Evolutionary conservation across 1,140 invertebrate species (phyloP).

Genomic region (Papilio helenus): DNA sequence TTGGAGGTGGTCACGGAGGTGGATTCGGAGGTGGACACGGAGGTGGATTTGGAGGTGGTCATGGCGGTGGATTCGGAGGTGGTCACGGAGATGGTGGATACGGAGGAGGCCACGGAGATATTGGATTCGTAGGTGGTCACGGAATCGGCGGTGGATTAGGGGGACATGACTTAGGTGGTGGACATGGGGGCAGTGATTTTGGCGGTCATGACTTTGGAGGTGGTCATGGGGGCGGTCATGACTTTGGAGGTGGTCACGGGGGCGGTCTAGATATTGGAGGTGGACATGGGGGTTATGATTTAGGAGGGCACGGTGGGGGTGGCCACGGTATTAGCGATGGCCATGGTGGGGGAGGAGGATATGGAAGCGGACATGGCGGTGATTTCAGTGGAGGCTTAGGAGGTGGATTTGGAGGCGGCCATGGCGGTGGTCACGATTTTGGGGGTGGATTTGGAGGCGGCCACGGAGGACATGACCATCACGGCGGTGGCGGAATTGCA

Average conservation of each 20-base stretch:
- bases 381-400: conserved; percentile 34
- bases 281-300: conserved; percentile 43
- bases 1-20: conserved; percentile 43
- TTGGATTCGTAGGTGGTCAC: conserved; percentile 41
- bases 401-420: conserved; percentile 32
- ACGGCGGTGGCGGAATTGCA: background rate
- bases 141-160: conserved; percentile 33
- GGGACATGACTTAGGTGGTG: conserved; percentile 33
- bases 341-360: conserved; percentile 33
- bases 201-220: conserved; percentile 45
- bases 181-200: conserved; percentile 38
- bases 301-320: conserved; percentile 39
- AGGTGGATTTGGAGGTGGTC: conserved; percentile 50
- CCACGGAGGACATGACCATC: conserved; percentile 21
- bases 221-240: conserved; percentile 41
- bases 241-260: conserved; percentile 44
- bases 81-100: conserved; percentile 26
- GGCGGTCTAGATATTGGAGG: conserved; percentile 43
- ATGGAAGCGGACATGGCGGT: conserved; percentile 26
- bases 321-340: conserved; percentile 17
- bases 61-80: conserved; percentile 46
- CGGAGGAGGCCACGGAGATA: conserved; percentile 34
- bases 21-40: conserved; percentile 51
- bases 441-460: conserved; percentile 35
- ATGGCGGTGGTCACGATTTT: conserved; percentile 31